A percentile compares a stretch with the other conserved stretches of the same genome.
Evolutionary conservation across 2,888 invertebrate genomes (phyloP).

Genomic region (Temnothorax unifasciatus): DNA sequence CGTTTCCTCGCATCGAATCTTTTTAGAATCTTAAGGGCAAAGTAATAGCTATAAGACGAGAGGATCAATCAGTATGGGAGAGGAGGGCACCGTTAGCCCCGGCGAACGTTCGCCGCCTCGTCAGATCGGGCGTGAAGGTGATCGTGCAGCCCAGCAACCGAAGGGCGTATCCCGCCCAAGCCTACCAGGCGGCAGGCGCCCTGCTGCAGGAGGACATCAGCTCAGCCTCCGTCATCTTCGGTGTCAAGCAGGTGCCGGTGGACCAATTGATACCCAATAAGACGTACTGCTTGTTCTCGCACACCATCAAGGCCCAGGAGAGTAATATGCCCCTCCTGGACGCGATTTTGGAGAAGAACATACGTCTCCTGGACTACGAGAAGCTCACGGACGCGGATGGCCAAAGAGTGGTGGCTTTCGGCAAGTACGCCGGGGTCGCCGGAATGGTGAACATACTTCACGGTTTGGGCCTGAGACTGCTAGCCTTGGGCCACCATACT

Average conservation of each 20-base stretch:
- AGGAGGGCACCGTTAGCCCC: conserved; percentile 98
- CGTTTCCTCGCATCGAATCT: neutral
- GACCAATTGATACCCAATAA: conserved; percentile 97
- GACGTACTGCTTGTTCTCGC: conserved; percentile 99
- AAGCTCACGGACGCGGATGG: conserved; percentile 96
- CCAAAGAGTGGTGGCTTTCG: conserved; percentile 98
- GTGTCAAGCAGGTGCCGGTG: conserved; percentile 98
- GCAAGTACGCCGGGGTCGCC: conserved; percentile 99
- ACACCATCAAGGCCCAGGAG: conserved; percentile 99
- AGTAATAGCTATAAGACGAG: conserved; percentile 94
- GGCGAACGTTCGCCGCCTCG: conserved; percentile 94
- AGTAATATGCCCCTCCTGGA: conserved; percentile 99
- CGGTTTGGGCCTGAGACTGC: conserved; percentile 96
- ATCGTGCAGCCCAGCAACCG: conserved; percentile 99
- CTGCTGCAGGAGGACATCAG: conserved; percentile 98
- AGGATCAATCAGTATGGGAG: conserved; percentile 98
- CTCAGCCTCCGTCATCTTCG: conserved; percentile 98
- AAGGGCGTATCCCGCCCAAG: conserved; percentile 99
- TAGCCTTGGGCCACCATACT: conserved; percentile 99
- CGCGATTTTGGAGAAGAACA: conserved; percentile 98
- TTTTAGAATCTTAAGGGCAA: conserved; percentile 88
- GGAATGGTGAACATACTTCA: conserved; percentile 99
- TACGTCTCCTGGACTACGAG: conserved; percentile 98
- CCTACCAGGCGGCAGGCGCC: conserved; percentile 97
- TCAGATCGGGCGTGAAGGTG: conserved; percentile 95